phyloP scores from a whole-genome alignment of 2,113 vertebrate species.

The Podilymbus podiceps region DNA sequence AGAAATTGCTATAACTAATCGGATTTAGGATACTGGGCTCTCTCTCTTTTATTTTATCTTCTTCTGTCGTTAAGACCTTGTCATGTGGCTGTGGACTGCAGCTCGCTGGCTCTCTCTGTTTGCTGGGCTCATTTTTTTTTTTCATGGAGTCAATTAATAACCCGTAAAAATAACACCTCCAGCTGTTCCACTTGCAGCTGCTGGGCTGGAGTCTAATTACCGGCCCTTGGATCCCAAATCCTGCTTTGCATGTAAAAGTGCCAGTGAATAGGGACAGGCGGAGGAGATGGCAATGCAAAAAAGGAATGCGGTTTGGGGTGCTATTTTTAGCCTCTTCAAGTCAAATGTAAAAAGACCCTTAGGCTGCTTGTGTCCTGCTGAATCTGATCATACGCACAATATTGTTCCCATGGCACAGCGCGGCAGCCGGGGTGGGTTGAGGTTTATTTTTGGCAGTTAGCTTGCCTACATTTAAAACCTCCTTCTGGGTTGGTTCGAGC shows the following conservation, averaged over 20 bases:
- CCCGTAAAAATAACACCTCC: conserved; percentile 32
- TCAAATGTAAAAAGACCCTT: conserved; percentile 30
- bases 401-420: background rate
- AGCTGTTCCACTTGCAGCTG: conserved; percentile 34
- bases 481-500: background rate
- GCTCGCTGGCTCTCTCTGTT: background rate
- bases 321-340: conserved; percentile 62
- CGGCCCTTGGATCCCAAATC: background rate
- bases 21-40: background rate
- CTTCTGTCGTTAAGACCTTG: background rate
- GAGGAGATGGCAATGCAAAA: background rate
- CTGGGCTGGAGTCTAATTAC: background rate
- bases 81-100: background rate
- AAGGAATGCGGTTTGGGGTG: background rate
- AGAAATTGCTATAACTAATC: conserved; percentile 45
- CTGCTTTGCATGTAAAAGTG: background rate
- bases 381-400: background rate
- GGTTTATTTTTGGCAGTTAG: conserved; percentile 16
- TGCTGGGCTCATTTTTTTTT: background rate
- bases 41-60: conserved; percentile 48
- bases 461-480: background rate
- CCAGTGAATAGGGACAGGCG: background rate
- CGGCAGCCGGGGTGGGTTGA: background rate
- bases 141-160: conserved; percentile 28
- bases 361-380: conserved; percentile 37